Evolutionary conservation across 2,113 vertebrate species (phyloP).

Genomic region (Scatophagus argus): DNA sequence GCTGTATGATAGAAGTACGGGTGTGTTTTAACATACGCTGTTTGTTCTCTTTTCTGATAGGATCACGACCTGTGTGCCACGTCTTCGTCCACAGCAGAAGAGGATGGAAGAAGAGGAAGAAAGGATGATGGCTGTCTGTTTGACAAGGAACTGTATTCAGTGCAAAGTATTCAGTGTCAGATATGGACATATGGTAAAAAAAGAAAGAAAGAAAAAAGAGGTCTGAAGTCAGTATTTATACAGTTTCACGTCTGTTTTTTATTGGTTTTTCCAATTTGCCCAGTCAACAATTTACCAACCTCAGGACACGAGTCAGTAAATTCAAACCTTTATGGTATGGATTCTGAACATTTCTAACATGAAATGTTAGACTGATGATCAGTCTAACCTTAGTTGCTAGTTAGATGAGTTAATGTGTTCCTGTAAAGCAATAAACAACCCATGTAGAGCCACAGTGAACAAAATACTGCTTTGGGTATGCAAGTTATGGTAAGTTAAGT

Average conservation of each 20-base stretch:
- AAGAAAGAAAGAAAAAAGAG: too few relatives aligned
- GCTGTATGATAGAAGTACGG: neutral
- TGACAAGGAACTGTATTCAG: constrained; percentile 3
- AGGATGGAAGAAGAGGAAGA: constrained; percentile 10
- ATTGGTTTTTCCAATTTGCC: neutral
- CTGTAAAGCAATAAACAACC: neutral
- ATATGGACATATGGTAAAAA: neutral
- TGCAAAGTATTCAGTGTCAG: constrained; percentile 2
- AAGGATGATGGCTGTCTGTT: neutral
- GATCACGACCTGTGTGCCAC: neutral
- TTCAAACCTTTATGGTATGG: too few relatives aligned
- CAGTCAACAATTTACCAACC: neutral
- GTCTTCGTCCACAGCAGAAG: neutral
- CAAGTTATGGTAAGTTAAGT: too few relatives aligned
- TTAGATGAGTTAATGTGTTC: neutral
- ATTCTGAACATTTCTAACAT: too few relatives aligned
- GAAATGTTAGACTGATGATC: too few relatives aligned
- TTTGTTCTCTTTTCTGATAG: constrained; percentile 20
- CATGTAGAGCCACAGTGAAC: neutral
- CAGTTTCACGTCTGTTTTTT: constrained; percentile 32
- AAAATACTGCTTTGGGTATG: too few relatives aligned
- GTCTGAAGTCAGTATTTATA: neutral
- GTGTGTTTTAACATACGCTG: neutral
- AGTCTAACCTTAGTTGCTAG: too few relatives aligned
- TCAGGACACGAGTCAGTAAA: neutral